Percentiles rank a stretch among this genome's conserved stretches.
Conservation (phyloP, 1,140 invertebrate genomes). For the Lucilia cuprina region DNA sequence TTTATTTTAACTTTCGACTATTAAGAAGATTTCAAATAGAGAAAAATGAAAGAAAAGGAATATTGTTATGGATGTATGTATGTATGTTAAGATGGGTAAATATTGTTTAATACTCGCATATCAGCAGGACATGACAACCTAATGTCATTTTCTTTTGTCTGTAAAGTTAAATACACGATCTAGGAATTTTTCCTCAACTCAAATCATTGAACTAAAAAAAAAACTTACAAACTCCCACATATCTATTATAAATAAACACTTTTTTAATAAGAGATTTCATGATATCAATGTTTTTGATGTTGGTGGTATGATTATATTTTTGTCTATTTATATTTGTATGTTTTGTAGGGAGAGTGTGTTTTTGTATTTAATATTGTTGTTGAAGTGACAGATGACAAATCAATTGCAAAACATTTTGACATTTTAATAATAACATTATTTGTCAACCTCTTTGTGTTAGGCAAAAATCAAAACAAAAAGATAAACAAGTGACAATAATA, state of each 20-base stretch:
- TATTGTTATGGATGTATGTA: too few relatives aligned
- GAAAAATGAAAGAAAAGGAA: background rate
- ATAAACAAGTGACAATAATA: background rate
- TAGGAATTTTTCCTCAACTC: too few relatives aligned
- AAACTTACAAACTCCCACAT: too few relatives aligned
- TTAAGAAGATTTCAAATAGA: background rate
- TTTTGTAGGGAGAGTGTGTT: background rate
- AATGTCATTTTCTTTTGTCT: conserved; percentile 18
- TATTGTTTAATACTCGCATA: background rate
- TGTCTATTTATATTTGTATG: background rate
- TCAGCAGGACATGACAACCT: conserved; percentile 7
- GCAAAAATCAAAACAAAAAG: background rate
- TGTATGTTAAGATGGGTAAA: background rate
- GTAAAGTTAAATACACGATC: background rate
- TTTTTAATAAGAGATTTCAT: background rate
- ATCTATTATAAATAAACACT: too few relatives aligned
- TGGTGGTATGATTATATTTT: background rate
- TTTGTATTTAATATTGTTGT: background rate
- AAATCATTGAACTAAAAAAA: too few relatives aligned
- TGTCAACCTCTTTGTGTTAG: background rate
- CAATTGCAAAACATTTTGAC: conserved; percentile 30
- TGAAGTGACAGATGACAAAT: conserved; percentile 21
- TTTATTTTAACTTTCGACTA: background rate
- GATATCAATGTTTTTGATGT: background rate
- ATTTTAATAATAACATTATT: conserved; percentile 15